phyloP scores from a whole-genome alignment of 2,797 vertebrate species.

The Rhynchotus rufescens region DNA sequence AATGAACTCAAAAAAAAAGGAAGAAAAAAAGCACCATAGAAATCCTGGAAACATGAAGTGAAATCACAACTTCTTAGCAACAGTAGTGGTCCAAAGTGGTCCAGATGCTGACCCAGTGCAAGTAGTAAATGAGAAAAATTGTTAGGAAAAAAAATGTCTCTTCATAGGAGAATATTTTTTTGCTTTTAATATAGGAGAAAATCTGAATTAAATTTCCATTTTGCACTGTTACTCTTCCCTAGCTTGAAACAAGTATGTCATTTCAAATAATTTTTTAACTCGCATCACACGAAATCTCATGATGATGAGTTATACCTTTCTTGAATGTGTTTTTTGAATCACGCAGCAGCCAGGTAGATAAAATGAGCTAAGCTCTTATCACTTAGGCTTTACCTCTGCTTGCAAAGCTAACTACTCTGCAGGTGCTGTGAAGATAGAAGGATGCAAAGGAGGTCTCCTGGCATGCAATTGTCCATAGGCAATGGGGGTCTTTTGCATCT shows the following conservation, averaged over 20 bases:
- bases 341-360: neutral
- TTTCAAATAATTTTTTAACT: conserved; percentile 20
- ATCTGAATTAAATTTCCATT: neutral
- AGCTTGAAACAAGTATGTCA: neutral
- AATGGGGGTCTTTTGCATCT: neutral
- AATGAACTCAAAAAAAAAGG: neutral
- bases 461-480: neutral
- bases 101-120: neutral
- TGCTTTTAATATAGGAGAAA: neutral
- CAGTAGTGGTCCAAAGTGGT: neutral
- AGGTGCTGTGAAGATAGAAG: neutral
- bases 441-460: neutral
- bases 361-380: neutral
- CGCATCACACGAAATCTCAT: neutral
- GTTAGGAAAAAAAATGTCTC: neutral
- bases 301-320: neutral
- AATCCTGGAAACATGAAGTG: neutral
- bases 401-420: neutral
- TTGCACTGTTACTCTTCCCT: neutral
- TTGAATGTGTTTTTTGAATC: neutral
- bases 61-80: neutral
- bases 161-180: neutral
- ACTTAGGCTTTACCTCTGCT: neutral
- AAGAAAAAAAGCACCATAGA: neutral
- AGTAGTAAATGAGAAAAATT: conserved; percentile 11